Base-by-base conservation (phyloP, 2,113 vertebrate species). In the Dromaius novaehollandiae region DNA sequence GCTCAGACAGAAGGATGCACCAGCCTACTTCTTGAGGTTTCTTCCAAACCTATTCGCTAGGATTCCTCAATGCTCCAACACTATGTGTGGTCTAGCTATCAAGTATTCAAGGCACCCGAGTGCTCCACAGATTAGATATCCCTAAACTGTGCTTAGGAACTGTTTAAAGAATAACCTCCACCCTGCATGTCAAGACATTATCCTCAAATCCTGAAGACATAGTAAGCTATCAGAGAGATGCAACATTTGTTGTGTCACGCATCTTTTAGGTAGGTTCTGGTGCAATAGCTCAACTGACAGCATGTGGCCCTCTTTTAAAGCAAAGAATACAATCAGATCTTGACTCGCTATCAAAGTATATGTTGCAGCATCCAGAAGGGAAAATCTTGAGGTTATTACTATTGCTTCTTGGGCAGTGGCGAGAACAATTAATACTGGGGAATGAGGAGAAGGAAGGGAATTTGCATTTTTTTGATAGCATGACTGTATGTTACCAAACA, bases 261-360 rank as follows among this genome's bases (percentile, higher is more conserved):
- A 60, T 86, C 18, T 85, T 85, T 91, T 93, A 64, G 85, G 64
- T 25, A 88, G 36, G 66, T 89, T 81, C 55, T 88, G 46, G 46
- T 86, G 75, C 63, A 94, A 88, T 40, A 91, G 60, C 71, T 92
- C 44, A 92, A 84, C 51, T 73, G 66, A 40, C 50, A 87, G 78
- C 93, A 94, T 83, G 91, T 97, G 93, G 95, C 92, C 89, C 80
- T 60, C 91, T 96, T 92, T 91, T 40, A 53, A 95, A 48, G 46
- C 46, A 48, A 95, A 95, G 95, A 91, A 97, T 65, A 75, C 94
- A 97, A 94, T 85, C 61, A 53, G n/a, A 51, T 36, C 50, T 55
- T 95, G 94, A 96, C 76, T 95, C 94, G 94, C 82, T 89, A 91
- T 55, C 40, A 66, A 92, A 95, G 60, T 58, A 92, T 81, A 75